Conservation (phyloP, 2,113 vertebrate genomes). For the Nibea albiflora region DNA sequence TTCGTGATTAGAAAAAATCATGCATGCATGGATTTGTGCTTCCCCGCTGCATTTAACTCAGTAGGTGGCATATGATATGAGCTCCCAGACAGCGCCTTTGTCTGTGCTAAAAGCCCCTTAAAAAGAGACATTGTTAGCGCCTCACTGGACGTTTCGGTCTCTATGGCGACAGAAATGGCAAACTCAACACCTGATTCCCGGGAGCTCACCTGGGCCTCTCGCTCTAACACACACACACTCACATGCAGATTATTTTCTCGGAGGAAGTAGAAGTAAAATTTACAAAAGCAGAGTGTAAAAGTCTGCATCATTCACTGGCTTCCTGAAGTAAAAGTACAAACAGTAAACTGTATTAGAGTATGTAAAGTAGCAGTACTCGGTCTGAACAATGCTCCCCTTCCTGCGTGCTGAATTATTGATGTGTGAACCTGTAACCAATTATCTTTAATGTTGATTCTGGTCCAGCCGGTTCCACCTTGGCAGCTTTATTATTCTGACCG, state of each 20-base stretch:
- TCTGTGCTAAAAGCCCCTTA: conserved; percentile 37
- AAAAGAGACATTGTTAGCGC: conserved; percentile 42
- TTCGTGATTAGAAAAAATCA: not conserved
- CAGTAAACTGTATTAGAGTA: not conserved
- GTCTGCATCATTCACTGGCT: not conserved
- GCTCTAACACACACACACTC: not conserved
- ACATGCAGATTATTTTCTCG: not conserved
- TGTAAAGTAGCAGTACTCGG: not conserved
- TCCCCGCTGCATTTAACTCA: conserved; percentile 7
- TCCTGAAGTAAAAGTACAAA: not conserved
- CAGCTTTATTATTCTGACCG: not conserved
- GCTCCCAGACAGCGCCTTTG: conserved; percentile 16
- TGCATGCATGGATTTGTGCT: conserved; percentile 7
- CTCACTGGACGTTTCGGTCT: conserved; percentile 36
- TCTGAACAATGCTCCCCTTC: not conserved
- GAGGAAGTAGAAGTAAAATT: not conserved
- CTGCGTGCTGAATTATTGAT: conserved; percentile 19
- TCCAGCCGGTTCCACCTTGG: not conserved
- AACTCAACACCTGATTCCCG: conserved; percentile 58
- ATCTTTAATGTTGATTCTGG: not conserved
- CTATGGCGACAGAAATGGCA: conserved; percentile 56
- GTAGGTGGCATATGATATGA: conserved; percentile 26
- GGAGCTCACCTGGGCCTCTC: conserved; percentile 51
- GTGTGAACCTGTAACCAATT: conserved; percentile 18
- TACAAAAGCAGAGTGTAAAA: not conserved